Evolutionary conservation across 2,797 vertebrate species (phyloP), one percentile per base, ranked within the genome.

Genomic region (Eospalax fontanierii): DNA sequence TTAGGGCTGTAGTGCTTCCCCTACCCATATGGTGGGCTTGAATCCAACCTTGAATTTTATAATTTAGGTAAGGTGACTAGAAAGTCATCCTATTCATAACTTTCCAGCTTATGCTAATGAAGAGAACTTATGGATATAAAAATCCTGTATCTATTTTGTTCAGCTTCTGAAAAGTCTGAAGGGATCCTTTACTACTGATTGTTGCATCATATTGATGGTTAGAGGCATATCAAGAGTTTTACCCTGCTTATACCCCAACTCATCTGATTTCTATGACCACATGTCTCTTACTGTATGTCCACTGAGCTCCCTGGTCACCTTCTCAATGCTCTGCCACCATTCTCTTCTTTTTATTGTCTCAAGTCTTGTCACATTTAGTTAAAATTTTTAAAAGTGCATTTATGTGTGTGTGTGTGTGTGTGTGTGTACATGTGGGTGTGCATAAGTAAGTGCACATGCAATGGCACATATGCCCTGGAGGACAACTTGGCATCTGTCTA

Each of bases 21-120:
- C 95, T 94, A 87, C 90, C 96, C 97, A 97, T 97, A 95, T 97
- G 97, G 92, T 93, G 86, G 85, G 33, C 81, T 95, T 95, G 91
- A 91, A 95, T 95, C 66, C 78, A 97, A 43, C 89, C 89, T 95
- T 88, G 76, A 79, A 71, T 95, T 96, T 96, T 95, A 90, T 96
- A 93, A 96, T 94, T 86, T 71, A 61, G 79, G 92, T 82, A 93
- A 97, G 96, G 95, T 96, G 96, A 98, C 85, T 92, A 30, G 24
- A 96, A 97, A 97, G 96, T 96, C 95, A 97, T 91, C 65, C 89
- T 93, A 93, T 83, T 95, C 86, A 90, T 95, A 96, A 84, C 95
- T 94, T 96, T 70, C 79, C 82, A 38, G 70, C 61, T 94, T 95
- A 95, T 88, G 95, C 70, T 97, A 97, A 97, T 97, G 89, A 97